Evolutionary conservation across 2,113 vertebrate species (phyloP), one percentile per base, ranked within the genome.

Genomic region (Lagopus muta): DNA sequence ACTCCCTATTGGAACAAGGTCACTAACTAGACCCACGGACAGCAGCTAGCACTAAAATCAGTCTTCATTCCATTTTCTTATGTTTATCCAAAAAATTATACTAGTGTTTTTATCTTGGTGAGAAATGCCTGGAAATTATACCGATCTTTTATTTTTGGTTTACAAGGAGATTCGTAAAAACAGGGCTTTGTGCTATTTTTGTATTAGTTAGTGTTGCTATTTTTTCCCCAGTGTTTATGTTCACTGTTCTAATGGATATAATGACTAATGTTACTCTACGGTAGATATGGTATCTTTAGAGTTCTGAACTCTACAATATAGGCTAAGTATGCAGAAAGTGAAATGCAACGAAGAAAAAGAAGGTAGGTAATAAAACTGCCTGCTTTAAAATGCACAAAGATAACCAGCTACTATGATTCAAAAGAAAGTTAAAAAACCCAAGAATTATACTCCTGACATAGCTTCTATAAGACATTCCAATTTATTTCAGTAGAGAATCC

Each of bases 11-110:
- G 83, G 47, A 86, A 69, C 91, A 96, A 97, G 91, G 93, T 94
- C 89, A 93, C 15, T 79, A 50, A 3, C 42, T 61, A 89, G 43
- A 93, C 17, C n/a, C 95, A 96, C 95, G 92, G 94, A 94, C 85
- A 90, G n/a, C 10, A 69, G 17, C 64, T 73, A 42, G 72, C 45
- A 86, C 28, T 60, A 90, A 90, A 92, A 62, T 34, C 45, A 89
- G 92, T 71, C 50, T 76, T 92, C 3, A 2, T 72, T 66, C n/a
- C 3, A 48, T 13, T 90, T 91, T 64, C 8, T 8, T 55, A 11
- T 82, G 60, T 30, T 52, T 32, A 74, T 13, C 4, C 57, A 52
- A 83, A 83, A 88, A 54, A 36, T 21, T 60, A 42, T 10, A 27
- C 5, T 74, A 38, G 1, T 2, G 20, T 54, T 73, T 76, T 73